These are phyloP conservation scores for Lepisosteus osseus DNA, from an alignment of 2,113 vertebrate species.

Conservation along the genomic window DNA sequence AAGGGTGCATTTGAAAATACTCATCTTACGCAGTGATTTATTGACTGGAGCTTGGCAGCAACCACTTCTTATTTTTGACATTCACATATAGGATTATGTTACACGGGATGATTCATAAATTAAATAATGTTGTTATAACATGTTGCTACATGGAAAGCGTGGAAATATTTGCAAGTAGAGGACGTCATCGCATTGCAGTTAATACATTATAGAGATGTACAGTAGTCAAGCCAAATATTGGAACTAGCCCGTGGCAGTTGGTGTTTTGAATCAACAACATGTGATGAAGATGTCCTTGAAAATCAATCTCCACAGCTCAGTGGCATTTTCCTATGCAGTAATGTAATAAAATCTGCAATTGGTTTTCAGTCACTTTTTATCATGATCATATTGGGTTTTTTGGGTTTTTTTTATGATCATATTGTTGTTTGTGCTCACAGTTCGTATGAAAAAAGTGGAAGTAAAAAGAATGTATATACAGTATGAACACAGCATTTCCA, in stretches of 20 bases:
- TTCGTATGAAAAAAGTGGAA: too few species aligned
- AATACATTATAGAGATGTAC: slow-evolving; percentile 1
- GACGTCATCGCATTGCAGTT: neutral
- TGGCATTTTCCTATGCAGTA: slow-evolving; percentile 37
- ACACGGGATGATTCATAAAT: neutral
- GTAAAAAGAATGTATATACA: neutral
- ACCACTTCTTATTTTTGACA: neutral
- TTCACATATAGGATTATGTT: neutral
- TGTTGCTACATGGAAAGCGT: neutral
- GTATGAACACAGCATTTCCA: neutral
- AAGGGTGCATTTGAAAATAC: too few species aligned
- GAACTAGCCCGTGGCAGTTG: neutral
- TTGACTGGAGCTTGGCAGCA: neutral
- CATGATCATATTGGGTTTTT: slow-evolving; percentile 30
- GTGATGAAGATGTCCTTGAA: slow-evolving; percentile 24
- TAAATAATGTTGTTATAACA: neutral
- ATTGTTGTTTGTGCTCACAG: too few species aligned
- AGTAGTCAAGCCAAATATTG: neutral
- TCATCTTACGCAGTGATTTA: neutral
- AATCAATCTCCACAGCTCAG: slow-evolving; percentile 36
- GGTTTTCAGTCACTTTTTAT: slow-evolving; percentile 33
- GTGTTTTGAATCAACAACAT: neutral
- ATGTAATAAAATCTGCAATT: slow-evolving; percentile 19
- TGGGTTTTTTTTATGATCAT: too few species aligned
- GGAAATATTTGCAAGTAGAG: neutral